These are phyloP conservation scores for Limosa lapponica DNA, from an alignment of 2,797 vertebrate genomes.

Conservation along the genomic window DNA sequence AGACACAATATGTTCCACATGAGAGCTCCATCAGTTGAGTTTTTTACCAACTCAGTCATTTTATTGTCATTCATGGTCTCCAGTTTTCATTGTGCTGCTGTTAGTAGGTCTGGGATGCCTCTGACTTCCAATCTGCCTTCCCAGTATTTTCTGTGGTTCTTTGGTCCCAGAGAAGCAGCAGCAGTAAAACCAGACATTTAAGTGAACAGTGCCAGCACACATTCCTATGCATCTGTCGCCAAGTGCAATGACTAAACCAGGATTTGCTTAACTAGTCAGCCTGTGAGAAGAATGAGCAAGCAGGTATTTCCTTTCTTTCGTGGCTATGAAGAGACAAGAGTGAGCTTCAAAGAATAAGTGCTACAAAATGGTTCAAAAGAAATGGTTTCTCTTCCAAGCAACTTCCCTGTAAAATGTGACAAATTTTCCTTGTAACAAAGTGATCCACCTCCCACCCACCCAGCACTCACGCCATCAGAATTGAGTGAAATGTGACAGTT, in stretches of 20 bases:
- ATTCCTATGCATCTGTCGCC: not conserved
- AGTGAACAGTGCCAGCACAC: not conserved
- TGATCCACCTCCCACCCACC: not conserved
- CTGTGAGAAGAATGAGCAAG: not conserved
- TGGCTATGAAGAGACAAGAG: not conserved
- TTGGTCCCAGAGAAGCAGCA: not conserved
- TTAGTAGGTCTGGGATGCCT: not conserved
- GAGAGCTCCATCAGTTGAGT: not conserved
- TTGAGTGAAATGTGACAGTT: not conserved
- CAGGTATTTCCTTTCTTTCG: not conserved
- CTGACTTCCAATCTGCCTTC: not conserved
- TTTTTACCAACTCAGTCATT: slow-evolving; percentile 44
- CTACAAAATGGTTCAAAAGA: not conserved
- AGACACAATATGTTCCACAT: not conserved
- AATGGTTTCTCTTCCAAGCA: not conserved
- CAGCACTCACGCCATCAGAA: not conserved
- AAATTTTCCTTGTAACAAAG: not conserved
- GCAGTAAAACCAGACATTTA: not conserved
- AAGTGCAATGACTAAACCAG: not conserved
- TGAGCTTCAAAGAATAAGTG: not conserved
- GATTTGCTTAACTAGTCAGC: not conserved
- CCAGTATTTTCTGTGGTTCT: not conserved
- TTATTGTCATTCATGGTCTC: not conserved
- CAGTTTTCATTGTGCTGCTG: not conserved
- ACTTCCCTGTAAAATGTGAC: not conserved